Conservation (phyloP, 2,797 vertebrate species). For the Petrocephalus sullivani region DNA sequence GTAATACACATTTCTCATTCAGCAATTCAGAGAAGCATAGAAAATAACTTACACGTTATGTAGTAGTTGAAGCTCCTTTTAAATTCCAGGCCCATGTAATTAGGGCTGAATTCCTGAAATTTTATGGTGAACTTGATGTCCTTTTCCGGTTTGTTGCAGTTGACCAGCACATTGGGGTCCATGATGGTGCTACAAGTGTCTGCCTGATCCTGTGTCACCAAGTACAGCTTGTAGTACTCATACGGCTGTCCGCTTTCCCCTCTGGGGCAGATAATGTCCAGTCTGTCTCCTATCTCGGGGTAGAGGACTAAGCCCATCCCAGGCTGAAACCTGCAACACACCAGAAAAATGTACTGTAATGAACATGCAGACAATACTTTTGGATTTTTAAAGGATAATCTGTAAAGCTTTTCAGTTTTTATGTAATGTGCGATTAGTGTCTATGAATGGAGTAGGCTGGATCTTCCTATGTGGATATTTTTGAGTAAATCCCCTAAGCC, state of each 20-base stretch:
- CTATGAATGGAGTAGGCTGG: neutral
- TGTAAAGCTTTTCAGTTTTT: neutral
- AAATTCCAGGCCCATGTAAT: conserved; percentile 99
- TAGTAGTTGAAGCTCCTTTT: conserved; percentile 84
- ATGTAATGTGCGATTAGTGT: neutral
- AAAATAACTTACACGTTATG: conserved; percentile 86
- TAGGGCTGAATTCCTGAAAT: conserved; percentile 98
- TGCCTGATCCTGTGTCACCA: conserved; percentile 84
- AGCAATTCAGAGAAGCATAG: neutral
- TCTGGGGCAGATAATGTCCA: conserved; percentile 96
- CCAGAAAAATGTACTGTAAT: neutral
- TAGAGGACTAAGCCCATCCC: conserved; percentile 91
- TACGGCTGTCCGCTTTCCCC: conserved; percentile 80
- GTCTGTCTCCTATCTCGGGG: conserved; percentile 91
- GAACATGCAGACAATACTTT: neutral
- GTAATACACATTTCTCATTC: neutral
- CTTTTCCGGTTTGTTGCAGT: conserved; percentile 88
- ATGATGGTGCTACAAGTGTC: conserved; percentile 89
- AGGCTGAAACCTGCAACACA: conserved; percentile 68
- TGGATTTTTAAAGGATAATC: neutral
- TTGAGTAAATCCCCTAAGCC: neutral
- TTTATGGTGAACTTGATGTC: conserved; percentile 98
- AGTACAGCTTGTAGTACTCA: conserved; percentile 94
- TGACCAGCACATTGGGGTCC: conserved; percentile 90
- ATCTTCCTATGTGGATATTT: neutral